Evolutionary conservation across 2,797 vertebrate genomes (phyloP), one percentile per base, ranked within the genome.

Genomic region (Danio tinwini): DNA sequence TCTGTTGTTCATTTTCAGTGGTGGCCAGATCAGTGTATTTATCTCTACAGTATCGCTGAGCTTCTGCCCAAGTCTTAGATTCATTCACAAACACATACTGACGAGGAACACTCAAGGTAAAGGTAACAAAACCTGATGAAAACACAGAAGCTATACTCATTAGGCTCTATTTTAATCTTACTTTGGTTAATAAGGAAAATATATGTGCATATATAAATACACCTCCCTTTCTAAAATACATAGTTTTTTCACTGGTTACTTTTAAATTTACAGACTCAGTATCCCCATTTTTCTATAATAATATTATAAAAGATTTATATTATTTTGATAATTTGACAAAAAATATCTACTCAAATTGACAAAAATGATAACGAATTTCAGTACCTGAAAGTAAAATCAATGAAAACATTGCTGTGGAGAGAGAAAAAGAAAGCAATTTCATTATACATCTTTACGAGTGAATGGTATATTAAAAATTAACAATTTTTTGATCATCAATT

Each of bases 1-100:
- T 61, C 16, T 88, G 69, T 0, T 65, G 39, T 39, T 7, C 0
- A 50, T 59, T 69, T 2, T 8, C 9, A 14, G 88, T 47, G 3
- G 0, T 79, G 4, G 7, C 39, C 59, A 40, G 37, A 62, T 42
- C 59, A 16, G 59, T 40, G 37, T 39, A 62, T 42, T 62, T 62
- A 5, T 52, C 49, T 52, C 49, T 10, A 52, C 49, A 52, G 49
- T 52, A 11, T 11, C 49, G 10, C 49, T 62, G 59, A 62, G 39
- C 37, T 16, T 62, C 13, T 16, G 39, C 10, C 49, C 49, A 52
- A 16, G 59, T 42, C 37, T 16, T 39, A 7, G 39, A n/a, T n/a
- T 62, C 14, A 40, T n/a, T 42, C 59, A 64, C 61, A 64, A 64
- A 64, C 1, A 64, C 61, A 63, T 63, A 63, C 8, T 63, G 1